phyloP scores from a whole-genome alignment of 53 echinoderm and acorn worm genomes.

The Luidia sarsii region DNA sequence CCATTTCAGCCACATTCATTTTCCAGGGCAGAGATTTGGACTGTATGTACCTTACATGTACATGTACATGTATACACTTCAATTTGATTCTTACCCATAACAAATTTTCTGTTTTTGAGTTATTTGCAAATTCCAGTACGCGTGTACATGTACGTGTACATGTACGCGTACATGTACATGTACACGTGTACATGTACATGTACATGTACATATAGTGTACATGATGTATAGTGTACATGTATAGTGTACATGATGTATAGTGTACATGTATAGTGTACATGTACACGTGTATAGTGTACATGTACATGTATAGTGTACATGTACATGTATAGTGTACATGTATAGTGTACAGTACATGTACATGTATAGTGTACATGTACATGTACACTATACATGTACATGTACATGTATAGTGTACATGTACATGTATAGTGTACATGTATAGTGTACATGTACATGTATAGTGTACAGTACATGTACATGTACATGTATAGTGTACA shows the following conservation, averaged over 20 bases:
- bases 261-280: not conserved
- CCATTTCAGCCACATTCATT: no score
- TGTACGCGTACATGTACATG: not conserved
- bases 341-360: not conserved
- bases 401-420: not conserved
- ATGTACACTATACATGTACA: not conserved
- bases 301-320: no score
- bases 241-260: no score
- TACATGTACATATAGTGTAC: not conserved
- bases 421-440: no score
- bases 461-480: not conserved
- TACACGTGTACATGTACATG: not conserved
- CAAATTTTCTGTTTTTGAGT: no score
- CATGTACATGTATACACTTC: no score
- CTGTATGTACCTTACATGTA: no score
- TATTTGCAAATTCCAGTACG: no score
- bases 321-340: not conserved
- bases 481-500: no score
- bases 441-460: not conserved
- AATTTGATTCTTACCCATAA: no score
- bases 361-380: not conserved
- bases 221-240: not conserved
- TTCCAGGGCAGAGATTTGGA: no score
- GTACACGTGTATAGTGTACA: not conserved
- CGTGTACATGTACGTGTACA: no score